phyloP scores from a whole-genome alignment of 2,888 invertebrate species.

The Allophyes oxyacanthae region DNA sequence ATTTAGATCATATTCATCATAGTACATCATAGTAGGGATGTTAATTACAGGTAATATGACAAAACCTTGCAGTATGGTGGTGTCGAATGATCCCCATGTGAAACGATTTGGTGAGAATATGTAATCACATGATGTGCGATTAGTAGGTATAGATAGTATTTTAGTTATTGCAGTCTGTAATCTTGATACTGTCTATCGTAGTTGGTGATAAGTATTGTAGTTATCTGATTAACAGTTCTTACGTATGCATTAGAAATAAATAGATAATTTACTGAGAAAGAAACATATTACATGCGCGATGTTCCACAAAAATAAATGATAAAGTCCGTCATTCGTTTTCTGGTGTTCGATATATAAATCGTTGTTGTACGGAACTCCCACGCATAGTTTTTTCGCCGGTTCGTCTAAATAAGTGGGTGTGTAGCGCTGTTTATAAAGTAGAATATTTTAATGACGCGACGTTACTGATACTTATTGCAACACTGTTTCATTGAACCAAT shows the following conservation, averaged over 20 bases:
- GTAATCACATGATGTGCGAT: too few relatives aligned
- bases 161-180: neutral
- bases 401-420: constrained; percentile 19
- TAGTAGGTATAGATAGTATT: neutral
- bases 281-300: too few relatives aligned
- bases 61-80: neutral
- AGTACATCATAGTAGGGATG: neutral
- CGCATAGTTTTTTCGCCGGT: neutral
- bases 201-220: neutral
- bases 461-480: constrained; percentile 14
- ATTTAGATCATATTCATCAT: too few relatives aligned
- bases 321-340: neutral
- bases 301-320: too few relatives aligned
- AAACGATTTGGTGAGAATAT: constrained; percentile 35
- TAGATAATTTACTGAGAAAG: too few relatives aligned
- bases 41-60: constrained; percentile 24
- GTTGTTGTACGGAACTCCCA: constrained; percentile 25
- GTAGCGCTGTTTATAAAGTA: constrained; percentile 21
- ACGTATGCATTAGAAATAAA: too few relatives aligned
- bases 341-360: neutral
- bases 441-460: constrained; percentile 29
- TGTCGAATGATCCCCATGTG: constrained; percentile 23
- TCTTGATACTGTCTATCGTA: constrained; percentile 9
- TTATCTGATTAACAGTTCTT: too few relatives aligned
- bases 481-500: neutral